These are phyloP conservation scores for Acrocephalus kingi DNA, from an alignment of 2,113 vertebrate species.

Conservation along the genomic window DNA sequence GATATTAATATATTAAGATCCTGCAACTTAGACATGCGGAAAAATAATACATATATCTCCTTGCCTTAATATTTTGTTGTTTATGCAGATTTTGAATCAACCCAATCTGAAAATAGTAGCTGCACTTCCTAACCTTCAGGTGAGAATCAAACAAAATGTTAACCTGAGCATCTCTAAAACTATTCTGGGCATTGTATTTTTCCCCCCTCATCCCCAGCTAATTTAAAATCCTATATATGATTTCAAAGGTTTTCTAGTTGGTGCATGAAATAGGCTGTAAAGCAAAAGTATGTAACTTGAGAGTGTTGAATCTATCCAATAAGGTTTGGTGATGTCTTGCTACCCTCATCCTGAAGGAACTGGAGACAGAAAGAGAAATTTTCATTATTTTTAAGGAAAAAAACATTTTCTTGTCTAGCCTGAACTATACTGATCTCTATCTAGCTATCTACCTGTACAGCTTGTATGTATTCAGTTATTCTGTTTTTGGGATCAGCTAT, in stretches of 20 bases:
- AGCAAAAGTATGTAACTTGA: background rate
- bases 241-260: background rate
- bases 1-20: background rate
- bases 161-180: background rate
- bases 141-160: background rate
- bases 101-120: background rate
- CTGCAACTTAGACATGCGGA: rapidly evolving
- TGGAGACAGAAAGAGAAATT: background rate
- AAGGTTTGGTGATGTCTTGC: background rate
- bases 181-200: background rate
- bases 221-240: background rate
- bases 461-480: background rate
- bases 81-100: background rate
- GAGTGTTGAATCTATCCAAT: background rate
- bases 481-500: background rate
- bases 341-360: background rate
- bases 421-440: background rate
- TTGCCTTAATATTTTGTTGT: background rate
- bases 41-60: background rate
- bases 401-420: rapidly evolving
- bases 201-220: background rate
- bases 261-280: background rate
- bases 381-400: background rate
- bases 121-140: background rate
- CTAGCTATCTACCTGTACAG: background rate